A percentile compares a stretch with the other conserved stretches of the same genome.
Evolutionary conservation across 2,113 vertebrate genomes (phyloP).

Genomic region (human): GRCh38 chrX:150908001-150908500

Average conservation of each 20-base stretch:
- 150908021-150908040: too few species aligned
- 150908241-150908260: not conserved
- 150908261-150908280: not conserved
- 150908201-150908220: not conserved
- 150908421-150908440: not conserved
- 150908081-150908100: not conserved
- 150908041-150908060: too few species aligned
- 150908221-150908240: not conserved
- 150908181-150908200: not conserved
- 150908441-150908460: not conserved
- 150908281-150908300: not conserved
- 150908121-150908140: not conserved
- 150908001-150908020: too few species aligned
- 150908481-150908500: not conserved
- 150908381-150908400: not conserved
- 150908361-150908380: not conserved
- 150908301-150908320: not conserved
- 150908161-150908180: not conserved
- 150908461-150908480: not conserved
- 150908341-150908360: not conserved
- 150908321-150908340: not conserved
- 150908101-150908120: not conserved
- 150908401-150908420: not conserved
- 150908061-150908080: too few species aligned
- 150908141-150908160: not conserved